Conservation (phyloP, 2,113 vertebrate genomes). For the Verasper variegatus region DNA sequence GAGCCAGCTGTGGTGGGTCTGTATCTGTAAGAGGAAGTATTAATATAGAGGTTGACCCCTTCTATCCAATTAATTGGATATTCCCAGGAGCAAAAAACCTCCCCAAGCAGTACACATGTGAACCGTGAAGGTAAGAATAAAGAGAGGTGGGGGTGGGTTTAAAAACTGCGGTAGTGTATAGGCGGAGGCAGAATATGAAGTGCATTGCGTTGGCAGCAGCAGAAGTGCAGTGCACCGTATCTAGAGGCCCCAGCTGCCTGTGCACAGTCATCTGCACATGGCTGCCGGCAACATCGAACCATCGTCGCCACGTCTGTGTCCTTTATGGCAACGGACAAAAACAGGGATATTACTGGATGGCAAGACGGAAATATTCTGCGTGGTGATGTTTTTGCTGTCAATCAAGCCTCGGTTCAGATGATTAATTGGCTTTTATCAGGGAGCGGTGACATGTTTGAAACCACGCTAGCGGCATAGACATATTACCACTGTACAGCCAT, state of each 20-base stretch:
- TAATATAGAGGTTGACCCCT: constrained; percentile 34
- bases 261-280: constrained; percentile 45
- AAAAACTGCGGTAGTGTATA: constrained; percentile 10
- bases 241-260: constrained; percentile 70
- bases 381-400: constrained; percentile 54
- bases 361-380: constrained; percentile 36
- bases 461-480: not conserved
- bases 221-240: constrained; percentile 43
- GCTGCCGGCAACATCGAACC: constrained; percentile 41
- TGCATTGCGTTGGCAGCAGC: constrained; percentile 3
- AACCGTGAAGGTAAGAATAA: constrained; percentile 62
- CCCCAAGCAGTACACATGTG: constrained; percentile 64
- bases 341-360: not conserved
- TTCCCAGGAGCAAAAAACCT: constrained; percentile 61
- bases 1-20: constrained; percentile 44
- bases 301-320: constrained; percentile 13
- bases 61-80: constrained; percentile 64
- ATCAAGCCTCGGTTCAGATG: constrained; percentile 55
- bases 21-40: constrained; percentile 25
- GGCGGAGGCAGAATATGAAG: constrained; percentile 23
- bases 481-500: no score
- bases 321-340: constrained; percentile 9
- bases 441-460: not conserved
- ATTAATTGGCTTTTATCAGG: constrained; percentile 63
- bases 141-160: not conserved